Evolutionary conservation across 2,113 vertebrate species (phyloP).

Genomic region (Ovibos moschatus): DNA sequence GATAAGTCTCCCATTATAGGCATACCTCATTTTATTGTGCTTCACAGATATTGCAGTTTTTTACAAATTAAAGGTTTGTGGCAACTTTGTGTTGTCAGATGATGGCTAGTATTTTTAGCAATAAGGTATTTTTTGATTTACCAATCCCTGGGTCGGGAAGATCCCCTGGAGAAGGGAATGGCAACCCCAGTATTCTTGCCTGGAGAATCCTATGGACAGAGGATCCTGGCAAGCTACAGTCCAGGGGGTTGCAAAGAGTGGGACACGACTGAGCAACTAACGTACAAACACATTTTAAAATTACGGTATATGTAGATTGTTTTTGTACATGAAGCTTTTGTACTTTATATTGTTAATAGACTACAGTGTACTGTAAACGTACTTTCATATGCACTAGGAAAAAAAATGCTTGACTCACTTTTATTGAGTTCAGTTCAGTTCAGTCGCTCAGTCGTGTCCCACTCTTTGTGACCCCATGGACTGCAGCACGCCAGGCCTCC

Average conservation of each 20-base stretch:
- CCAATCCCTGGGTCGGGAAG: neutral
- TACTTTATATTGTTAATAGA: neutral
- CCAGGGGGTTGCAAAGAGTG: neutral
- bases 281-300: neutral
- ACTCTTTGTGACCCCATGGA: neutral
- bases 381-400: neutral
- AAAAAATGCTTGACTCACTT: neutral
- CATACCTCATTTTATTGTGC: neutral
- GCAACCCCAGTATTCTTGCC: neutral
- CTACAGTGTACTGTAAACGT: neutral
- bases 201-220: neutral
- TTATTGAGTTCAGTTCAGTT: neutral
- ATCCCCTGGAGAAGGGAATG: neutral
- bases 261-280: neutral
- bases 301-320: neutral
- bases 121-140: neutral
- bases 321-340: neutral
- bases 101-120: neutral
- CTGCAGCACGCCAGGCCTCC: neutral
- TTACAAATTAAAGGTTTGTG: neutral
- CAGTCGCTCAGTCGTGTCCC: fast-evolving
- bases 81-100: neutral
- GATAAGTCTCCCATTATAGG: neutral
- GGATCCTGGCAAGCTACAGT: neutral
- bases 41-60: neutral